phyloP scores from a whole-genome alignment of 92 coral and sea anemone species.

The Epizoanthus ramosus region DNA sequence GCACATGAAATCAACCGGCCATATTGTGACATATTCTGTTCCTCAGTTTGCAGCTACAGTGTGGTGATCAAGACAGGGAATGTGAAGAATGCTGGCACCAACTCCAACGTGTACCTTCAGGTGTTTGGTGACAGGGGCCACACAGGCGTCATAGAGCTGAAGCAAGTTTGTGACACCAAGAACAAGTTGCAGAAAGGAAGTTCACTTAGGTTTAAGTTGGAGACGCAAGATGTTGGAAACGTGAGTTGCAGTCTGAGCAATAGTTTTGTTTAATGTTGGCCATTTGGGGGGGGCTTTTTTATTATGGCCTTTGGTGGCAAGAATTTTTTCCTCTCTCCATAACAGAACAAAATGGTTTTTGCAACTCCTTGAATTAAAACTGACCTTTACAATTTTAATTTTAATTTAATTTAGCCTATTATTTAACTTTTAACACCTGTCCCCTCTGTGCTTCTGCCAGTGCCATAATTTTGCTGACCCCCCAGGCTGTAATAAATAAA shows the following conservation, averaged over 20 bases:
- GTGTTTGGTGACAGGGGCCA: conserved; percentile 96
- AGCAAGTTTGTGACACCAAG: conserved; percentile 88
- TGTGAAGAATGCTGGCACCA: conserved; percentile 85
- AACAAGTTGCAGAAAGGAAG: conserved; percentile 70
- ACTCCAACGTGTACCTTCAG: conserved; percentile 88
- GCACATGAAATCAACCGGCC: too few relatives aligned
- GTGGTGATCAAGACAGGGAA: conserved; percentile 83
- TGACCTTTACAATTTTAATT: too few relatives aligned
- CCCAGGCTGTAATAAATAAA: too few relatives aligned
- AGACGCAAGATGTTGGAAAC: conserved; percentile 90
- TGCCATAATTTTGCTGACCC: too few relatives aligned
- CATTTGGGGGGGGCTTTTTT: background rate
- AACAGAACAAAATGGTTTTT: too few relatives aligned
- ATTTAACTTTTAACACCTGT: background rate
- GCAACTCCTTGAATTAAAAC: too few relatives aligned
- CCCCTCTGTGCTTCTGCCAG: too few relatives aligned
- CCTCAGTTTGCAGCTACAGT: conserved; percentile 80
- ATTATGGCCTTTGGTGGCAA: background rate
- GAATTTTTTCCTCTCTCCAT: too few relatives aligned
- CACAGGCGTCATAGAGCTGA: conserved; percentile 92
- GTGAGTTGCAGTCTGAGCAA: conserved; percentile 62
- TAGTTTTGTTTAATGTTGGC: background rate
- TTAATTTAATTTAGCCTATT: background rate
- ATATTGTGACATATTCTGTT: background rate
- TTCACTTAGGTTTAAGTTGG: conserved; percentile 75